Base-by-base conservation (phyloP, 1,140 invertebrate genomes). In the Solenopsis invicta region DNA sequence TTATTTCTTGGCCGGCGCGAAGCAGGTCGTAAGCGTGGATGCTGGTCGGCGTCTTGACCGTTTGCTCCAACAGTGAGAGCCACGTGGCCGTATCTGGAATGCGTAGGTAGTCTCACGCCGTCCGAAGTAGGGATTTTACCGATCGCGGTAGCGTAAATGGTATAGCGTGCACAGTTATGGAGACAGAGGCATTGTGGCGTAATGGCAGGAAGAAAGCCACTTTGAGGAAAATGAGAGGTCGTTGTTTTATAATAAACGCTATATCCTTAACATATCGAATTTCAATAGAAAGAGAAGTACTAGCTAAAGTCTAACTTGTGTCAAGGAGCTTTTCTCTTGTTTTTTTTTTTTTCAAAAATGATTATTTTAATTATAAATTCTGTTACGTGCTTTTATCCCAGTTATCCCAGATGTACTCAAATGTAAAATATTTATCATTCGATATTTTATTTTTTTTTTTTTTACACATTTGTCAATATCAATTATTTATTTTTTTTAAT, bases 71-170 rank as follows among this genome's bases (percentile, higher is more conserved):
- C 64, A 10, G 21, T 5, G 62, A 48, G 41, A 45, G 78, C 78
- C 66, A 81, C 78, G 66, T 81, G 78, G 48, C 64, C 21, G 66
- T 56, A 71, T 45, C 50, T 71, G 64, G 77, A 71, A 81, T 81
- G 52, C 66, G 24, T 54, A 81, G 64, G 29, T 37, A 69, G 34
- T 29, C 52, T 56, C 50, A 24, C n/a, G 21, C 16, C n/a, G 61
- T n/a, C 21, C 48, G 45, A 56, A 81, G n/a, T 45, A 37, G 48
- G 10, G 21, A 50, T 69, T 29, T 56, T 67, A 18, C n/a, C 6
- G 37, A 37, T 81, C 64, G 16, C 50, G 62, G 52, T 81, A 81
- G 21, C 34, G 21, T 71, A 81, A 81, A 81, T 50, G 64, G 66
- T 81, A 56, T 56, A 24, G n/a, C 29, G 77, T 9, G 3, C 21